phyloP scores from a whole-genome alignment of 2,113 vertebrate species.

The Phodopus roborovskii region DNA sequence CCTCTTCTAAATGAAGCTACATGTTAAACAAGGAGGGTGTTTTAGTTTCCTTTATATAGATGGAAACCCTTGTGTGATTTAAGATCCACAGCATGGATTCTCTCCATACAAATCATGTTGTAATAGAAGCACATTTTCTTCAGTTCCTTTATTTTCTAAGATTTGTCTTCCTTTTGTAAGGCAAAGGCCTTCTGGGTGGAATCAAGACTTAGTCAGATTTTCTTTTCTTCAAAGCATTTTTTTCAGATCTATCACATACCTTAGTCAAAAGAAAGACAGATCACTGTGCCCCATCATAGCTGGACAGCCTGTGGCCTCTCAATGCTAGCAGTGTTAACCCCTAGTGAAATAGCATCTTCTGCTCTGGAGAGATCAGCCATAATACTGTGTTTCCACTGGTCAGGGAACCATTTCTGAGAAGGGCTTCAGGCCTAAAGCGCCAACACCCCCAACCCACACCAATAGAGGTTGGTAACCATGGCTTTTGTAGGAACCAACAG shows the following conservation, averaged over 20 bases:
- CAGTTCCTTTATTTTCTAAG: neutral
- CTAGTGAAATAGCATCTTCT: neutral
- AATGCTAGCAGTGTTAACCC: fast-evolving
- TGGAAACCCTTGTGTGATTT: neutral
- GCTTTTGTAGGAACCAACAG: neutral
- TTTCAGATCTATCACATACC: neutral
- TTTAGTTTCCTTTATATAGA: neutral
- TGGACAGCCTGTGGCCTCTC: neutral
- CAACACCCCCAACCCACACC: neutral
- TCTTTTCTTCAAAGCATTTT: neutral
- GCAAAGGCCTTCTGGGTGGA: neutral
- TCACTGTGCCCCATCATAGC: too few relatives aligned
- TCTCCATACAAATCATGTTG: neutral
- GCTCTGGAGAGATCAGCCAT: neutral
- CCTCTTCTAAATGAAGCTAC: neutral
- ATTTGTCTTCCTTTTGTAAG: neutral
- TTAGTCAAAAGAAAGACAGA: neutral
- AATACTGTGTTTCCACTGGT: neutral
- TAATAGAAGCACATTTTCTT: neutral
- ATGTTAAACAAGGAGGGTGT: neutral
- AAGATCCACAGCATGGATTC: neutral
- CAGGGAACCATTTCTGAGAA: neutral
- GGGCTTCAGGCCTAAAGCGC: neutral
- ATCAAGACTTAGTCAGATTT: neutral
- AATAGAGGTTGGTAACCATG: neutral